Evolutionary conservation across 1,140 invertebrate species (phyloP).

Genomic region (Zelostemma sp.): DNA sequence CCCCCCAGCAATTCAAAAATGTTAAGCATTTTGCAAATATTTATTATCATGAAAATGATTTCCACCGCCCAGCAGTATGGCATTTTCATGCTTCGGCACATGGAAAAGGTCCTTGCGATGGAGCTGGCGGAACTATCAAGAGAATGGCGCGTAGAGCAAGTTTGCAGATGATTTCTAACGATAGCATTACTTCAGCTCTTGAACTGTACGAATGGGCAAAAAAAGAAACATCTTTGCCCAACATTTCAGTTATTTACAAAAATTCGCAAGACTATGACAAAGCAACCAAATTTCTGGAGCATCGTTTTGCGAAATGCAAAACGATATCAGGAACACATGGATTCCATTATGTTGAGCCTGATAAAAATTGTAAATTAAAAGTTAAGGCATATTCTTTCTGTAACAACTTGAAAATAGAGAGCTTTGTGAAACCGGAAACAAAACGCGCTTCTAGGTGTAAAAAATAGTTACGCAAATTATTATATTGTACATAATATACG

Average conservation of each 20-base stretch:
- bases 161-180: conserved; percentile 22
- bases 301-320: conserved; percentile 6
- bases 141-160: conserved; percentile 21
- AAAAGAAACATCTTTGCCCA: background rate
- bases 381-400: background rate
- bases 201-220: conserved; percentile 14
- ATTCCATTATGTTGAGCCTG: background rate
- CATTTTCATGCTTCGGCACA: conserved; percentile 22
- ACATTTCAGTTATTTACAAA: conserved; percentile 20
- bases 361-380: background rate
- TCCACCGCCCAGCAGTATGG: conserved; percentile 17
- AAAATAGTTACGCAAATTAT: too few relatives aligned
- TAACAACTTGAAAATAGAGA: background rate
- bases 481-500: too few relatives aligned
- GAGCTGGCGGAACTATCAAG: conserved; percentile 26
- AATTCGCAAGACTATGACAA: background rate
- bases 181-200: conserved; percentile 14
- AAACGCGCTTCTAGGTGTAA: background rate
- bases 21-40: conserved; percentile 33
- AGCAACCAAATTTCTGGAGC: background rate
- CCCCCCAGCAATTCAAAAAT: conserved; percentile 52
- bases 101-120: conserved; percentile 29
- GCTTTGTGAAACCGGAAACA: background rate
- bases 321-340: background rate
- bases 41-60: conserved; percentile 22